Evolutionary conservation across 2,113 vertebrate species (phyloP).

Genomic region (Maccullochella peelii): DNA sequence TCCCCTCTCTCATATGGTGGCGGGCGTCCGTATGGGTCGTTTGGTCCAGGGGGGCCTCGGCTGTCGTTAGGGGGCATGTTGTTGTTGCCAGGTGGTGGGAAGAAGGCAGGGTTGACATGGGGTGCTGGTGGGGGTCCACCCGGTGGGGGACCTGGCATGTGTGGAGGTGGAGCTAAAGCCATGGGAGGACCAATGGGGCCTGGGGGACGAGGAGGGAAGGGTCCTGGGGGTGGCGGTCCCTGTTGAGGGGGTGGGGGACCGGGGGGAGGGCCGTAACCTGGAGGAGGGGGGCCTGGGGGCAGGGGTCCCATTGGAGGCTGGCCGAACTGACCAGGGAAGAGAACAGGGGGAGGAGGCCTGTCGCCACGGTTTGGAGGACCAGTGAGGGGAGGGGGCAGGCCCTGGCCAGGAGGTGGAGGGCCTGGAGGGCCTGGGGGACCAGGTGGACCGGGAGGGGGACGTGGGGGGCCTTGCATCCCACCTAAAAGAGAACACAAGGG

Average conservation of each 20-base stretch:
- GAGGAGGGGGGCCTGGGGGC: constrained; percentile 96
- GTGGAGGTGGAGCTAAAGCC: constrained; percentile 95
- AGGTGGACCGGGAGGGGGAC: constrained; percentile 94
- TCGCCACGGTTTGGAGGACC: constrained; percentile 97
- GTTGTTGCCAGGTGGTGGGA: constrained; percentile 96
- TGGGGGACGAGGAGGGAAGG: constrained; percentile 94
- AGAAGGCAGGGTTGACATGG: constrained; percentile 98
- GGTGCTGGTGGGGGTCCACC: constrained; percentile 97
- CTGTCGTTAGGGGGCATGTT: constrained; percentile 94
- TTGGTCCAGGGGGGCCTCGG: constrained; percentile 92
- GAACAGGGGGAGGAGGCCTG: constrained; percentile 95
- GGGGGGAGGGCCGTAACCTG: constrained; percentile 95
- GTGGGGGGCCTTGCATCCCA: constrained; percentile 94
- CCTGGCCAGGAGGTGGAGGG: constrained; percentile 95
- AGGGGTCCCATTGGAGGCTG: constrained; percentile 95
- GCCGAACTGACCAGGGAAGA: constrained; percentile 98
- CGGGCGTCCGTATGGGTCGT: constrained; percentile 94
- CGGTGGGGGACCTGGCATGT: constrained; percentile 96
- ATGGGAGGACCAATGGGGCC: constrained; percentile 95
- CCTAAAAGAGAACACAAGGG: constrained; percentile 77
- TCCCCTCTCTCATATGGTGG: constrained; percentile 97
- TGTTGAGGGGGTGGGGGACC: constrained; percentile 96
- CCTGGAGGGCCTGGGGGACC: constrained; percentile 97
- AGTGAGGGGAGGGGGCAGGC: constrained; percentile 92
- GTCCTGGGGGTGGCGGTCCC: constrained; percentile 95